Evolutionary conservation across 2,113 vertebrate species (phyloP).

Genomic region (Neogale vison): DNA sequence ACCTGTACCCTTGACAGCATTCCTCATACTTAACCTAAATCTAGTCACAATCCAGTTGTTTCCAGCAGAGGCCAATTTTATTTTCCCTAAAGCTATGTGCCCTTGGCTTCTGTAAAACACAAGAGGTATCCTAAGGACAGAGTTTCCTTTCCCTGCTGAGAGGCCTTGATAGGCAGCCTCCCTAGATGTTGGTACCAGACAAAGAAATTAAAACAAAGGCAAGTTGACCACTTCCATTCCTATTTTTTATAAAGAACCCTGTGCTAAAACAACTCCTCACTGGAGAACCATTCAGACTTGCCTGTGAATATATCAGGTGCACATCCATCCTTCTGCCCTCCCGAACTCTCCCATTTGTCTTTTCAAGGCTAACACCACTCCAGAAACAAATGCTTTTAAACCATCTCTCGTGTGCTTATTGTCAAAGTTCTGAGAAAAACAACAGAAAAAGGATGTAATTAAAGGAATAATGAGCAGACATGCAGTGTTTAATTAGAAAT

Average conservation of each 20-base stretch:
- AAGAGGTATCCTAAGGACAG: background rate
- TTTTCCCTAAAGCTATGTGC: background rate
- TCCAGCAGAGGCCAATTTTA: background rate
- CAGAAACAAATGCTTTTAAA: constrained; percentile 48
- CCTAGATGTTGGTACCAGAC: background rate
- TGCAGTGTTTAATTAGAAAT: background rate
- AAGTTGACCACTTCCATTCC: background rate
- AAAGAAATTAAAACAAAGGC: constrained; percentile 26
- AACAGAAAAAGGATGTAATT: background rate
- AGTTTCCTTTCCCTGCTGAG: background rate
- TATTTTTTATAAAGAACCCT: background rate
- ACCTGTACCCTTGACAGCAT: fast-evolving
- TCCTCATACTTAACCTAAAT: background rate
- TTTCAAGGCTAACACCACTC: constrained; percentile 18
- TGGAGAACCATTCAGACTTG: background rate
- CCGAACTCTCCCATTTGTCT: background rate
- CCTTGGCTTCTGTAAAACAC: background rate
- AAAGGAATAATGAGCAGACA: background rate
- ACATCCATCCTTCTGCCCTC: background rate
- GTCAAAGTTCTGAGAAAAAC: background rate
- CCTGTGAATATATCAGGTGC: background rate
- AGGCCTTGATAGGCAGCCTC: background rate
- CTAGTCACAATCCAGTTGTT: background rate
- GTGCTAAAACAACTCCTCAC: background rate
- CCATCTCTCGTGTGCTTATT: background rate